phyloP scores from a whole-genome alignment of 2,888 invertebrate genomes.

The Parochlus steinenii region DNA sequence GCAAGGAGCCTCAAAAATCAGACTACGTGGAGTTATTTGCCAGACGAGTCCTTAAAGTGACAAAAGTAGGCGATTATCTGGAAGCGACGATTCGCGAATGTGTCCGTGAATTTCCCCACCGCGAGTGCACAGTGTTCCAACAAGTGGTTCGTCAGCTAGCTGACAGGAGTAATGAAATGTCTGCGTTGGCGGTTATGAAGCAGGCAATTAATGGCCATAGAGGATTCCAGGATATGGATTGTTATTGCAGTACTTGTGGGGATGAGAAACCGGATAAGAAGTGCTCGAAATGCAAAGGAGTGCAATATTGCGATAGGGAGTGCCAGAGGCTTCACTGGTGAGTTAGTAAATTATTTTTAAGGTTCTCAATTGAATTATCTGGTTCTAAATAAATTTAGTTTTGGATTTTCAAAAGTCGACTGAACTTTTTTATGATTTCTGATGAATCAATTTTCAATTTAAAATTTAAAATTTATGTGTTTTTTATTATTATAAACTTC shows the following conservation, averaged over 20 bases:
- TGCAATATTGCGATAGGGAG: conserved; percentile 83
- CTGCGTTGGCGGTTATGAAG: conserved; percentile 52
- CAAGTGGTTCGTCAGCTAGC: conserved; percentile 63
- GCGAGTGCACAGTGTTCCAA: conserved; percentile 77
- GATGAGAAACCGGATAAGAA: conserved; percentile 81
- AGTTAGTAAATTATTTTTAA: no score
- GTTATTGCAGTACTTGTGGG: conserved; percentile 69
- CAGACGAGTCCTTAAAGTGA: conserved; percentile 58
- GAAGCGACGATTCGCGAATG: conserved; percentile 67
- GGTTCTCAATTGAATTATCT: no score
- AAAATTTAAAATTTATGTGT: no score
- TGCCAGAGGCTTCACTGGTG: conserved; percentile 93
- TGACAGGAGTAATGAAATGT: conserved; percentile 48
- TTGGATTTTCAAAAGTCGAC: no score
- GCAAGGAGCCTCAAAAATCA: conserved; percentile 37
- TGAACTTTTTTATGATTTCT: no score
- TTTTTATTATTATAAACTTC: no score
- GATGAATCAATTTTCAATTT: no score
- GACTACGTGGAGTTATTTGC: conserved; percentile 60
- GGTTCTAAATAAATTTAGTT: no score
- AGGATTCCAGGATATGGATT: conserved; percentile 48
- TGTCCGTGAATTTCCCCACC: conserved; percentile 76
- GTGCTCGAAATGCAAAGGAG: conserved; percentile 86
- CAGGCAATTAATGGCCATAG: conserved; percentile 79
- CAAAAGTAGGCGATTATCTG: conserved; percentile 53